phyloP scores from a whole-genome alignment of 2,797 vertebrate genomes.

The Coluber constrictor region DNA sequence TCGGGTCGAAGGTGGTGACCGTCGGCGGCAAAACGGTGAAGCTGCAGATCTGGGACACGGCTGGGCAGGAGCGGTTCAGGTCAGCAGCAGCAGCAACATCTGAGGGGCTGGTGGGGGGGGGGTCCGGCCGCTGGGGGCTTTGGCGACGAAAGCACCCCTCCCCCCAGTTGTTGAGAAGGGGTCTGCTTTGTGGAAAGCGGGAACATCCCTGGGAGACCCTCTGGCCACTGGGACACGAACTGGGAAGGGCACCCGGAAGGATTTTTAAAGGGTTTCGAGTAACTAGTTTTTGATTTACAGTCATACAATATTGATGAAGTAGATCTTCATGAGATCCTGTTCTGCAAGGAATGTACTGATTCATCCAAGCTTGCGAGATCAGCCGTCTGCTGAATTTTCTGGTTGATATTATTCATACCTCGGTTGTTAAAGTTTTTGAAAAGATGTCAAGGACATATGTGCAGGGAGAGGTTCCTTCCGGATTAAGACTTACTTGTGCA shows the following conservation, averaged over 20 bases:
- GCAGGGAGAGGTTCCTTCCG: background rate
- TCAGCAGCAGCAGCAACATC: conserved; percentile 49
- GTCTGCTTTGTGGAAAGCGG: background rate
- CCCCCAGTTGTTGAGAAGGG: background rate
- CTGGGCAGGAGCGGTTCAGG: conserved; percentile 92
- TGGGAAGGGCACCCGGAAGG: background rate
- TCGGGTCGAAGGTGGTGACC: conserved; percentile 90
- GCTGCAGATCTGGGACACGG: conserved; percentile 93
- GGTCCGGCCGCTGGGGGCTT: background rate
- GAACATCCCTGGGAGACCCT: background rate
- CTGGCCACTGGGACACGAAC: background rate
- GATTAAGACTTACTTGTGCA: background rate
- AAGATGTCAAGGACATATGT: background rate
- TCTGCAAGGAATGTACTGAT: background rate
- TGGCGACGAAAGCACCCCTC: background rate
- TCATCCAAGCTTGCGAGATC: background rate
- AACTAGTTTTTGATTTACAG: background rate
- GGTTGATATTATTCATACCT: too few relatives aligned
- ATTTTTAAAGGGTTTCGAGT: background rate
- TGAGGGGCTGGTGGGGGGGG: too few relatives aligned
- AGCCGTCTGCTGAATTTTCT: background rate
- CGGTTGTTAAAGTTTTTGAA: background rate
- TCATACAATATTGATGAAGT: background rate
- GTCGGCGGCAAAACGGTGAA: conserved; percentile 92
- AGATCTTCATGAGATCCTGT: background rate